Conservation (phyloP, 2,888 invertebrate genomes). For the Achlya flavicornis region DNA sequence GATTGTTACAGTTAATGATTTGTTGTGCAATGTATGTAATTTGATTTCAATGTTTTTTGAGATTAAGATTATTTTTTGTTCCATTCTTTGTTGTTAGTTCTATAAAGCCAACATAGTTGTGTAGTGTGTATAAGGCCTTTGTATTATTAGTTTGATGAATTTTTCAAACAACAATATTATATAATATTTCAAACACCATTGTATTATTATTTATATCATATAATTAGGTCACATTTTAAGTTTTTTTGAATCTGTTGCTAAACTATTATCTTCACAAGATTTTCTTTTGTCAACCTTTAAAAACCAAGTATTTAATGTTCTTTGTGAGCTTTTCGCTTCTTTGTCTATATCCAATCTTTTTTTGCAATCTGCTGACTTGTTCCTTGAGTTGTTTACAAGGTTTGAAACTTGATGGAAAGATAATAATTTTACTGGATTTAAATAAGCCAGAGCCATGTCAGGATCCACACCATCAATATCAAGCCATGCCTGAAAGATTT, state of each 20-base stretch:
- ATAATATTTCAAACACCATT: too few relatives aligned
- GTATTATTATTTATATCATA: too few relatives aligned
- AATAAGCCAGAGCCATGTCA: conserved; percentile 77
- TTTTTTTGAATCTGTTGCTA: conserved; percentile 44
- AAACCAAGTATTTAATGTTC: conserved; percentile 75
- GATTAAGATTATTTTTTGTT: too few relatives aligned
- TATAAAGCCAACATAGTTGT: too few relatives aligned
- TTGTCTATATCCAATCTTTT: conserved; percentile 62
- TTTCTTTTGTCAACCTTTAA: conserved; percentile 63
- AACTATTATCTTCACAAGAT: conserved; percentile 33
- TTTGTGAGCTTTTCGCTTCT: conserved; percentile 64
- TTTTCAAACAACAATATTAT: too few relatives aligned
- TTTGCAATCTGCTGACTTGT: conserved; percentile 85
- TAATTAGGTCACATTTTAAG: conserved; percentile 27
- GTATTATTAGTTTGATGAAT: too few relatives aligned
- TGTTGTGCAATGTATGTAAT: too few relatives aligned
- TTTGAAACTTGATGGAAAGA: conserved; percentile 88
- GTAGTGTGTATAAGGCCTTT: too few relatives aligned
- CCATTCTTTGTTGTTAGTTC: too few relatives aligned
- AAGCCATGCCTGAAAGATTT: conserved; percentile 85
- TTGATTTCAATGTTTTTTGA: too few relatives aligned
- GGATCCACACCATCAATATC: conserved; percentile 82
- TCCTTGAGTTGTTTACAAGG: conserved; percentile 88
- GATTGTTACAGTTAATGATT: too few relatives aligned
- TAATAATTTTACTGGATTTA: conserved; percentile 82